Evolutionary conservation across 2,888 invertebrate genomes (phyloP).

Genomic region (Peribatodes rhomboidaria): DNA sequence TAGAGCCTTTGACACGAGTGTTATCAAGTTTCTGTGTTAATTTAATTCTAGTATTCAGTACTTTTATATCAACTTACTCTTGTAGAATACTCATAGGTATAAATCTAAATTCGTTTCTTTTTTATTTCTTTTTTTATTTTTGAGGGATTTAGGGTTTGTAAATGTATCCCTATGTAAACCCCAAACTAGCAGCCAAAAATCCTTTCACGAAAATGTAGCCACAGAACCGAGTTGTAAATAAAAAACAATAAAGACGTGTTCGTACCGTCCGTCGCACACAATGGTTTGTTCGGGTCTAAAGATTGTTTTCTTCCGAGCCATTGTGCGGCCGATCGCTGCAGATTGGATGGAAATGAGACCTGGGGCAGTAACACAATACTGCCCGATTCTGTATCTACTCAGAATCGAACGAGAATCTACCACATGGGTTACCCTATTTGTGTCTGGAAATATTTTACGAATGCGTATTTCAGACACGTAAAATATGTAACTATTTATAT

Average conservation of each 20-base stretch:
- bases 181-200: conserved; percentile 2
- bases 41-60: no score
- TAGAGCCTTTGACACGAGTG: no score
- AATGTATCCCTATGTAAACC: no score
- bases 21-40: no score
- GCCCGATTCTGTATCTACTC: conserved; percentile 29
- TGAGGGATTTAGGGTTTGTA: no score
- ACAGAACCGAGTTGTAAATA: conserved; percentile 54
- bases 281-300: conserved; percentile 62
- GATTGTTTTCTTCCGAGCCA: conserved; percentile 76
- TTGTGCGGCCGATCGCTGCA: conserved; percentile 67
- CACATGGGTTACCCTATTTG: conserved; percentile 12
- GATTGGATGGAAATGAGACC: conserved; percentile 70
- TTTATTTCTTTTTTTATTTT: no score
- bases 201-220: background rate
- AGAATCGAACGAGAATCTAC: conserved; percentile 10
- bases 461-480: conserved; percentile 10
- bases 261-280: conserved; percentile 35
- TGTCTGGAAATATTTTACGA: conserved; percentile 12
- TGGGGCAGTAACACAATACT: conserved; percentile 49
- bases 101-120: no score
- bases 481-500: no score
- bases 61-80: no score
- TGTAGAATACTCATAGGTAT: no score
- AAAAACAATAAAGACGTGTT: conserved; percentile 57